Base-by-base conservation (phyloP, 2,888 invertebrate species). In the Elgonia sp. region DNA sequence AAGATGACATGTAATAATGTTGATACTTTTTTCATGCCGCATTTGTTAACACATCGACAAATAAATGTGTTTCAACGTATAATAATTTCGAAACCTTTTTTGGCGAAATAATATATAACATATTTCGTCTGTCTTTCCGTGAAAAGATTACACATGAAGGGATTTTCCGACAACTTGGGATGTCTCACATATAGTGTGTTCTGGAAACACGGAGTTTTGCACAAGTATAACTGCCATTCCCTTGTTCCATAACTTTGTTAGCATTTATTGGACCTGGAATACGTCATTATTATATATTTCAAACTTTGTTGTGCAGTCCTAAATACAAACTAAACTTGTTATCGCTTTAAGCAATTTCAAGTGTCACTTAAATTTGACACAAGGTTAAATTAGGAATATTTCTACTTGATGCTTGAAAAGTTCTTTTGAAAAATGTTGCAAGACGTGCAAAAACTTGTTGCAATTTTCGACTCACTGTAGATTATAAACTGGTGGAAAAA, bases 241-340 rank as follows among this genome's bases (percentile, higher is more conserved):
- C 72, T 42, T 79, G 80, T 85, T 85, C 65, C 62, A 55, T 75
- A 86, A 86, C 82, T 86, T 70, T 77, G 86, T 82, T 77, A 82
- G 46, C 86, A 72, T 82, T 72, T 82, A 86, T 82, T 72, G 82
- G 53, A 86, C 65, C 69, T 40, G 63, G 81, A 62, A 81, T 81
- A 63, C 81, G 69, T 86, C 76, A 72, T 82, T 82, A 86, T 86
- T 81, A 77, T 39, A 77, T 86, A 81, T 86, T 76, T 86, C 76
- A 77, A 82, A 82, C 77, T 82, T 76, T 63, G 63, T 50, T 42
- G 53, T 69, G n/a, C 63, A 67, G 18, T 70, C 12, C 62, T 62
- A 63, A 73, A 82, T 55, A 40, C 70, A 72, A 86, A 40, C 63
- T 82, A 62, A 70, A 75, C 81, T 76, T 77, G 81, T 81, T 86